A percentile compares a stretch with the other conserved stretches of the same genome.
These are phyloP conservation scores for Trichosurus vulpecula DNA, from an alignment of 2,797 vertebrate species.

Conservation along the genomic window DNA sequence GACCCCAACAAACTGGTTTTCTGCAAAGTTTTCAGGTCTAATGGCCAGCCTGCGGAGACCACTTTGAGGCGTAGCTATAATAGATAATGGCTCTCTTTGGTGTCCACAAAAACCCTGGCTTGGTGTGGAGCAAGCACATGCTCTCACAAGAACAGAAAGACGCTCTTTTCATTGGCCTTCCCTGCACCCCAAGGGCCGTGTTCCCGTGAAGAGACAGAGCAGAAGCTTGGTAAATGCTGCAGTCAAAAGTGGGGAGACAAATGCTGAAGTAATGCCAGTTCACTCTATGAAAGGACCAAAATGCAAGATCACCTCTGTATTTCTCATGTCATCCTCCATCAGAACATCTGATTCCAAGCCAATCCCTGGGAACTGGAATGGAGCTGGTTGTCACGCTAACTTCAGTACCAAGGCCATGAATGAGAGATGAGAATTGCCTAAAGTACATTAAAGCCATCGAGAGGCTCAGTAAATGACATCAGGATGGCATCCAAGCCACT, in stretches of 20 bases:
- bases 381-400: no score
- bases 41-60: slow-evolving; percentile 91
- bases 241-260: slow-evolving; percentile 92
- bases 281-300: slow-evolving; percentile 92
- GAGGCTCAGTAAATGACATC: slow-evolving; percentile 90
- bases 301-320: slow-evolving; percentile 94
- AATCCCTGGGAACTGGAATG: slow-evolving; percentile 93
- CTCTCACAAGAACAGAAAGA: slow-evolving; percentile 87
- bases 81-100: slow-evolving; percentile 91
- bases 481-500: slow-evolving; percentile 93
- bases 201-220: slow-evolving; percentile 91
- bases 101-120: slow-evolving; percentile 70
- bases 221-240: slow-evolving; percentile 95
- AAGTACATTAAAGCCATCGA: slow-evolving; percentile 86
- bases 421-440: slow-evolving; percentile 89
- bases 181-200: slow-evolving; percentile 87
- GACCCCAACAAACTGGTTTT: slow-evolving; percentile 84
- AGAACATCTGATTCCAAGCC: slow-evolving; percentile 95
- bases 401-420: slow-evolving; percentile 88
- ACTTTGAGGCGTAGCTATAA: slow-evolving; percentile 90
- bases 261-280: slow-evolving; percentile 95
- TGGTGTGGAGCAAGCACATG: slow-evolving; percentile 97
- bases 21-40: slow-evolving; percentile 95
- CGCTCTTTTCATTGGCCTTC: slow-evolving; percentile 86
- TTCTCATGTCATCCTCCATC: slow-evolving; percentile 93